Evolutionary conservation across 2,888 invertebrate species (phyloP), one percentile per base, ranked within the genome.

Genomic region (Urechis unicinctus): DNA sequence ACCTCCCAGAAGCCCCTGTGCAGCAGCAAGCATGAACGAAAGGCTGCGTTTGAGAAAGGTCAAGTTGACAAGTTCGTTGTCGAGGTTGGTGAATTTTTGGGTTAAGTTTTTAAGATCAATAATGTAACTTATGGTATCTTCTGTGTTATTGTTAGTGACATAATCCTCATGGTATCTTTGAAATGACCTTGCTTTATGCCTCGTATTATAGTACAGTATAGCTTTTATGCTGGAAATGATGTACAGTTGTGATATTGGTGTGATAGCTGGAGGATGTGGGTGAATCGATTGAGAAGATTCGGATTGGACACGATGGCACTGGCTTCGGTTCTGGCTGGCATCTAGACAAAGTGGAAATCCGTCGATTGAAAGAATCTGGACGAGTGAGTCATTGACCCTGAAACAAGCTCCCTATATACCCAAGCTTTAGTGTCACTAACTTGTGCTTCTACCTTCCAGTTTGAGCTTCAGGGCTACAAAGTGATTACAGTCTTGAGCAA

Each of bases 321-420:
- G 74, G 75, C 3, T 59, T 73, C 51, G 70, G 68, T 6, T 56
- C 75, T 21, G 77, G 72, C 21, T 77, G 77, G 77, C 75, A 77
- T 66, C 59, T 76, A 30, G 68, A 73, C 49, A 71, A 66, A 50
- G 72, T 77, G 17, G 73, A 73, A 46, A 67, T 77, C 3, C 61
- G 76, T 26, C 65, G 70, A 53, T 66, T 77, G 2, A 68, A 72
- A 29, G 66, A 66, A 13, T 59, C 68, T 46, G 74, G 73, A 41
- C 70, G 68, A 70, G 76, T 77, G 55, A 58, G 59, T 55, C n/a
- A n/a, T n/a, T n/a, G n/a, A n/a, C n/a, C n/a, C n/a, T n/a, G n/a
- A n/a, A n/a, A n/a, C n/a, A n/a, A n/a, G n/a, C n/a, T n/a, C n/a
- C n/a, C n/a, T n/a, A n/a, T n/a, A n/a, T n/a, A n/a, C n/a, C n/a